Evolutionary conservation across 2,797 vertebrate species (phyloP).

Genomic region (Enteromius radiatus): DNA sequence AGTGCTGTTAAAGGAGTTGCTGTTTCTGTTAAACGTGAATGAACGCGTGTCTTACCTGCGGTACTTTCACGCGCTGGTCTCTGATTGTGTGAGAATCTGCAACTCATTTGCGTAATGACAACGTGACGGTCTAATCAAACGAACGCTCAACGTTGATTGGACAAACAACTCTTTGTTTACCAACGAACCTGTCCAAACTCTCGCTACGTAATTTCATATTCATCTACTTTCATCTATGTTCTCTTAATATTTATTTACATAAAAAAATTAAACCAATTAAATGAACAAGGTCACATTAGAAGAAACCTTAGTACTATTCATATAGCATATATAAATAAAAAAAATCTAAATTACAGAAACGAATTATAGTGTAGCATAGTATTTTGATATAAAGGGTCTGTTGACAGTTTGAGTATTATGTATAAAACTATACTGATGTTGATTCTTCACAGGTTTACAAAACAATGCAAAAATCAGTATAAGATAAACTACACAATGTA

Average conservation of each 20-base stretch:
- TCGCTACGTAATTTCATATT: not conserved
- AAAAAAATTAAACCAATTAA: not conserved
- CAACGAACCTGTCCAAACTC: not conserved
- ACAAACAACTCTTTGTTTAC: not conserved
- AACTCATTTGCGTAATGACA: constrained; percentile 15
- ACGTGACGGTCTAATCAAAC: constrained; percentile 32
- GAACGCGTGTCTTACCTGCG: constrained; percentile 25
- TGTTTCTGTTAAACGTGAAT: not conserved
- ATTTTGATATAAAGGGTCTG: not conserved
- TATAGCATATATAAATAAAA: not conserved
- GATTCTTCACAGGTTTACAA: not conserved
- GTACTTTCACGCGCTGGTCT: not conserved
- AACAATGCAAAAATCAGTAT: not conserved
- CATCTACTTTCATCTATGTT: not conserved
- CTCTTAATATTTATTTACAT: not conserved
- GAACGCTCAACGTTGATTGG: constrained; percentile 32
- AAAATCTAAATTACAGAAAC: not conserved
- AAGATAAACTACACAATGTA: not conserved
- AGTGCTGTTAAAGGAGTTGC: not conserved
- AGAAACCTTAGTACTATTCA: not conserved
- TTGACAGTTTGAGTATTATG: not conserved
- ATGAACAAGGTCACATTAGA: not conserved
- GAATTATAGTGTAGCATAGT: not conserved
- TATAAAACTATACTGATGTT: not conserved
- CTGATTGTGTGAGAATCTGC: not conserved